phyloP scores from a whole-genome alignment of 2,888 invertebrate genomes.

The Chymomyza procnemis region DNA sequence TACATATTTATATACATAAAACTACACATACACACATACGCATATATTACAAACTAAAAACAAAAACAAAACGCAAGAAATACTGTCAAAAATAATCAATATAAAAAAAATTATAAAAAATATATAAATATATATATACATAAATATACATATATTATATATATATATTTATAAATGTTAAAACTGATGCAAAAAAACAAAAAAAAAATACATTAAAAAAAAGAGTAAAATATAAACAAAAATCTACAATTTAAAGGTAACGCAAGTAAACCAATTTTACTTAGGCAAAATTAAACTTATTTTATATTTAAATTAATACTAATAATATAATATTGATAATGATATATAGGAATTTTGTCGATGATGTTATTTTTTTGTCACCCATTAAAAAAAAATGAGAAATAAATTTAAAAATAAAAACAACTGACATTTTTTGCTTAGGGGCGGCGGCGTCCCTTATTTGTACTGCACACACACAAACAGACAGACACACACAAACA shows the following conservation, averaged over 20 bases:
- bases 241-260: slow-evolving; percentile 39
- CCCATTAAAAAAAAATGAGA: neutral
- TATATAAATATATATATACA: slow-evolving; percentile 11
- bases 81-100: slow-evolving; percentile 12
- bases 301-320: slow-evolving; percentile 54
- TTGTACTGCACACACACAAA: neutral
- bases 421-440: neutral
- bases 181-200: neutral
- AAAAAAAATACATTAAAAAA: slow-evolving; percentile 4
- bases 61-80: slow-evolving; percentile 23
- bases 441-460: no score
- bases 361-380: neutral
- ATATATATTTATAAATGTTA: slow-evolving; percentile 17
- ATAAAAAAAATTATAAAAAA: slow-evolving; percentile 21
- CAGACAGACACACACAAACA: neutral
- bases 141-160: slow-evolving; percentile 14
- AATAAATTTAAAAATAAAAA: neutral
- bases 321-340: slow-evolving; percentile 44
- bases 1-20: slow-evolving; percentile 20
- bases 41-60: slow-evolving; percentile 40
- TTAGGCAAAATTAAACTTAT: slow-evolving; percentile 64
- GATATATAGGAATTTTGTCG: neutral
- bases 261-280: slow-evolving; percentile 55
- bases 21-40: slow-evolving; percentile 33
- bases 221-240: slow-evolving; percentile 29